phyloP scores from a whole-genome alignment of 2,888 invertebrate genomes.

The Diadegma fenestrale region DNA sequence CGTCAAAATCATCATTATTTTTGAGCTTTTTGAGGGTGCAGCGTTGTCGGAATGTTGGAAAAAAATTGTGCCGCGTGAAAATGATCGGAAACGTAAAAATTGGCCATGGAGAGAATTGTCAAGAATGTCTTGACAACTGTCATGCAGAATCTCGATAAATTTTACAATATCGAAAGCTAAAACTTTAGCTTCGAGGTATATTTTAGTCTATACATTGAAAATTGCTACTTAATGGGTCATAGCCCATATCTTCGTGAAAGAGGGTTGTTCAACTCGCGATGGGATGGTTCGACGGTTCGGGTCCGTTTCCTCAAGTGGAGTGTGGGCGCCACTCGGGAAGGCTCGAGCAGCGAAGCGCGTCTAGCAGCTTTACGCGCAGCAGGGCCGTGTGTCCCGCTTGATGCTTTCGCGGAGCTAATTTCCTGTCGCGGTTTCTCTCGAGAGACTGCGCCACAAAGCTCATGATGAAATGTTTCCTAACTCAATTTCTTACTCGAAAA shows the following conservation, averaged over 20 bases:
- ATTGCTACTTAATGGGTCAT: neutral
- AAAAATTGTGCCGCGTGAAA: neutral
- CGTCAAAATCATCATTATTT: neutral
- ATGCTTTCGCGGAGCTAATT: constrained; percentile 55
- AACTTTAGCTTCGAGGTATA: neutral
- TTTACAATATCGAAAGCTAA: neutral
- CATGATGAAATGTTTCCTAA: neutral
- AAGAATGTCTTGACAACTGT: neutral
- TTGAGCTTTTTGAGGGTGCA: neutral
- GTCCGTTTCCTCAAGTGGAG: constrained; percentile 68
- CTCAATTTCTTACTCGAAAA: neutral
- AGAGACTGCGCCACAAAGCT: constrained; percentile 12
- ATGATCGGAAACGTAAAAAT: neutral
- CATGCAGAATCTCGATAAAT: neutral
- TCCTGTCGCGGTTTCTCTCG: constrained; percentile 59
- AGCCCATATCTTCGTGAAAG: constrained; percentile 53
- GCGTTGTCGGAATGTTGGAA: neutral
- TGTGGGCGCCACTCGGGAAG: constrained; percentile 65
- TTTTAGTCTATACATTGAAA: neutral
- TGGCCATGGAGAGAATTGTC: neutral
- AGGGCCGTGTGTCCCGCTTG: constrained; percentile 38
- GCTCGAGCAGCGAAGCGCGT: constrained; percentile 68
- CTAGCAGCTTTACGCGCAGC: constrained; percentile 48
- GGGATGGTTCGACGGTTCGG: constrained; percentile 67
- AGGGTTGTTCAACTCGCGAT: constrained; percentile 72